These are phyloP conservation scores for Dysdera silvatica DNA, from an alignment of 1,140 invertebrate species.

Conservation along the genomic window DNA sequence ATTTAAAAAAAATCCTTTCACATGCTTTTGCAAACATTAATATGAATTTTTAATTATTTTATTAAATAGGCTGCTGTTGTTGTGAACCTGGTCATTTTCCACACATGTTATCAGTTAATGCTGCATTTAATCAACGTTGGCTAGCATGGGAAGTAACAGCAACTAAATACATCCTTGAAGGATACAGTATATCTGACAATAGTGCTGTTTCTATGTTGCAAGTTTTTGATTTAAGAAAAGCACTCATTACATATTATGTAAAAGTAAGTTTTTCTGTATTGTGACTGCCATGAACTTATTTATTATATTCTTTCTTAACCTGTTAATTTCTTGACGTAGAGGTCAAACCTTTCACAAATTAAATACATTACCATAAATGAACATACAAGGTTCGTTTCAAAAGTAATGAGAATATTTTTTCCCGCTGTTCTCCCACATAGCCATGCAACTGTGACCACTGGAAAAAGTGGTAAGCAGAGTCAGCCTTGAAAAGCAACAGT, in stretches of 20 bases:
- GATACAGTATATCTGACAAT: constrained; percentile 97
- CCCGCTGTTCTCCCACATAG: too few species aligned
- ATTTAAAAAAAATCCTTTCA: too few species aligned
- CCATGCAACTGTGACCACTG: too few species aligned
- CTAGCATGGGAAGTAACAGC: constrained; percentile 90
- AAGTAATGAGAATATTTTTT: too few species aligned
- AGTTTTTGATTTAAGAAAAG: constrained; percentile 93
- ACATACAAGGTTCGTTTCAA: too few species aligned
- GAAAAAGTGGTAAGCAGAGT: too few species aligned
- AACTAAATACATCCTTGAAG: constrained; percentile 92
- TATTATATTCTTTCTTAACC: background rate
- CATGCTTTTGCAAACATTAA: too few species aligned
- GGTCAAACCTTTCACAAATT: too few species aligned
- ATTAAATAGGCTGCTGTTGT: constrained; percentile 68
- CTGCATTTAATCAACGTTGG: constrained; percentile 95
- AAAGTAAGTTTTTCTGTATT: constrained; percentile 56
- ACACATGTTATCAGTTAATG: constrained; percentile 78
- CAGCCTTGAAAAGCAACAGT: too few species aligned
- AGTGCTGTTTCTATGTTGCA: constrained; percentile 92
- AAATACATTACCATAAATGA: too few species aligned
- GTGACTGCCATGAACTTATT: background rate
- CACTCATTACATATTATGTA: constrained; percentile 94
- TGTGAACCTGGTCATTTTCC: constrained; percentile 87
- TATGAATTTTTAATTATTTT: constrained; percentile 12
- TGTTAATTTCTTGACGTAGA: background rate